Evolutionary conservation across 2,797 vertebrate genomes (phyloP).

Genomic region (Natrix natrix): DNA sequence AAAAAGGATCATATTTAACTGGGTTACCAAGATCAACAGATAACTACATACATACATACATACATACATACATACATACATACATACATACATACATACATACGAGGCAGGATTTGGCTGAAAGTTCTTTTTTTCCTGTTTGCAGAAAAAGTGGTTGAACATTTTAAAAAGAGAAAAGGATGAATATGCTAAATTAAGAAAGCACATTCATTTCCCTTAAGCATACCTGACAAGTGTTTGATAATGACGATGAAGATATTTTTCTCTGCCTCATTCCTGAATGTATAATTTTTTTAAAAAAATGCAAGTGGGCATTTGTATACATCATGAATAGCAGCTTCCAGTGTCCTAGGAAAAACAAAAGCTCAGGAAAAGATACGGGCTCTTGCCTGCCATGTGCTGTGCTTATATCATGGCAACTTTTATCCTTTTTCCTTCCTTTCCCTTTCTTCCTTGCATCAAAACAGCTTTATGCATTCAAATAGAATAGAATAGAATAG

Average conservation of each 20-base stretch:
- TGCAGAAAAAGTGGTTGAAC: background rate
- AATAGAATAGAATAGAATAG: too few relatives aligned
- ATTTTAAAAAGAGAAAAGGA: background rate
- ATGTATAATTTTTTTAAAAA: background rate
- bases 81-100: rapidly evolving
- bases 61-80: too few relatives aligned
- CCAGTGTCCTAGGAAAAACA: background rate
- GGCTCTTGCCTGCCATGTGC: background rate
- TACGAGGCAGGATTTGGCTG: background rate
- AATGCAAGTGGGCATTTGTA: background rate
- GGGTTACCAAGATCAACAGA: background rate
- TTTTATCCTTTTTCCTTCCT: background rate
- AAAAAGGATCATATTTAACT: background rate
- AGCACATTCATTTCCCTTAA: background rate
- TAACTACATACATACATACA: background rate
- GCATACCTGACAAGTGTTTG: background rate
- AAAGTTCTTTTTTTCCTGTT: background rate
- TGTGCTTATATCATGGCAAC: background rate
- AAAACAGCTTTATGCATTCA: background rate
- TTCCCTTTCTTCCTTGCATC: background rate
- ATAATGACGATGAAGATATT: background rate
- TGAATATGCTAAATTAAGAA: background rate
- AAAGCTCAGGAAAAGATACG: background rate
- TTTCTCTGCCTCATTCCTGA: background rate
- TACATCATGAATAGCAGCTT: background rate